Evolutionary conservation across 2,113 vertebrate species (phyloP), one percentile per base, ranked within the genome.

Genomic region (Sterna hirundo): DNA sequence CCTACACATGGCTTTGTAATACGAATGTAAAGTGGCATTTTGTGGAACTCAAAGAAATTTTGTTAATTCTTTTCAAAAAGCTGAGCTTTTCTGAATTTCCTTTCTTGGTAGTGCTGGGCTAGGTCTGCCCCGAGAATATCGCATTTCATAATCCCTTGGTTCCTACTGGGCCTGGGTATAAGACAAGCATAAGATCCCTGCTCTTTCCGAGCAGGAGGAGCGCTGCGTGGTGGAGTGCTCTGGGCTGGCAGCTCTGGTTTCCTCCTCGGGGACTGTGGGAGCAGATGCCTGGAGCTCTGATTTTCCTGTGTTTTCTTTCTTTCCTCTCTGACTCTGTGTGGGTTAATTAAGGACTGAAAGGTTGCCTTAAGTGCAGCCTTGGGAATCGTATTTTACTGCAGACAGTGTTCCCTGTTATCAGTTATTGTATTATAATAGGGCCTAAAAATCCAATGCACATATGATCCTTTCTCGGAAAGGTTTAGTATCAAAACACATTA

Each of bases 341-440:
- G 29, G 42, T 58, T 90, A 93, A 93, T 96, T 94, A 93, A 77
- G 78, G 54, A 66, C 75, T 88, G 85, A 94, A 95, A 93, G 46
- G 79, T 44, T 93, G 83, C 57, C 47, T 92, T 84, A 90, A 96
- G 91, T 94, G 93, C 69, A 83, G 93, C 91, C 86, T 89, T 94
- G 94, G 88, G 88, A 96, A 92, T 82, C 3, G 6, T 75, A 27
- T 80, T 97, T 92, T 96, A 68, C n/a, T 64, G 86, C 83, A 88
- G 93, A 77, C 0, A 15, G 47, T 22, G 30, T 68, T 84, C 51
- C 42, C 36, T 75, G 26, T 86, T 95, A 90, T 58, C 77, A 61
- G 64, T 81, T 82, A 71, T 6, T 32, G 14, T 49, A 40, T 65
- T 89, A 52, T 55, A 76, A 90, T 19, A 80, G 71, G 46, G n/a